Base-by-base conservation (phyloP, 1,140 invertebrate genomes). In the Neotoxoptera formosana region DNA sequence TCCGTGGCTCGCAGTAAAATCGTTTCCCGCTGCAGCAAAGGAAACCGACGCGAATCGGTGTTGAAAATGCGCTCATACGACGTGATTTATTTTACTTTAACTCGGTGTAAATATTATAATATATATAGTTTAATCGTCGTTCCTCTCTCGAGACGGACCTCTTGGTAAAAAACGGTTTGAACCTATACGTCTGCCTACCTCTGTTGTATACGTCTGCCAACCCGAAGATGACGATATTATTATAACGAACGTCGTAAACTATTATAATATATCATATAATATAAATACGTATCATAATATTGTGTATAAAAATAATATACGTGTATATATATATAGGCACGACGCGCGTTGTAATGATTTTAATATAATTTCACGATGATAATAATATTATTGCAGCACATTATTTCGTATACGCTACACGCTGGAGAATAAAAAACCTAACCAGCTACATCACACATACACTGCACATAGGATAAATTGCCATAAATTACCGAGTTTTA, bases 81-180 rank as follows among this genome's bases (percentile, higher is more conserved):
- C 1, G 30, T 76, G 60, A 76, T 76, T 76, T 76, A 76, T 76
- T 76, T 76, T n/a, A 2, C 60, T 76, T 76, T n/a, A 17, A n/a
- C 30, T 0, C 14, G 11, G n/a, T 76, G n/a, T 53, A 76, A 76
- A n/a, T 76, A n/a, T n/a, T n/a, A n/a, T n/a, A n/a, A n/a, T n/a
- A n/a, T n/a, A 76, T 67, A 67, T 76, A 67, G 30, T 76, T 76
- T 76, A n/a, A n/a, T 76, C n/a, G 60, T 76, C n/a, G 60, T 67
- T 67, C 21, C 30, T 67, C 30, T 67, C 30, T 67, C 0, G 30
- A 11, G 23, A 30, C 56, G 0, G 11, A n/a, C 30, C 30, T 1
- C 20, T 6, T n/a, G 60, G 4, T 67, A 67, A 67, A 67, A 67
- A 67, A 67, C 60, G 60, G n/a, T 67, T 67, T n/a, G n/a, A n/a